Percentiles rank a stretch among this genome's conserved stretches.
These are phyloP conservation scores for Corythornis vintsioides DNA, from an alignment of 2,113 vertebrate species.

Conservation along the genomic window DNA sequence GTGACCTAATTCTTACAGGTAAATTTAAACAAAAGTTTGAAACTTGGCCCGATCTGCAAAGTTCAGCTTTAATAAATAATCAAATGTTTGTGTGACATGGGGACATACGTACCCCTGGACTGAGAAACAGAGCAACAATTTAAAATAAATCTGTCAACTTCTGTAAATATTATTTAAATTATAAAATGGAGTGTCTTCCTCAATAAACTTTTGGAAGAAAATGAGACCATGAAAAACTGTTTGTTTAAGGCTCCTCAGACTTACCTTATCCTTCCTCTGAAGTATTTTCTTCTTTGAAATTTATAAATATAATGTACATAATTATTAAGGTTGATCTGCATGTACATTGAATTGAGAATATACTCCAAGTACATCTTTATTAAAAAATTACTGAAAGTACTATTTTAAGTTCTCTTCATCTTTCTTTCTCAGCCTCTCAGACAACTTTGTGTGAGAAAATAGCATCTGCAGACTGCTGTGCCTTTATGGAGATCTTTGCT, in stretches of 20 bases:
- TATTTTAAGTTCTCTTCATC: neutral
- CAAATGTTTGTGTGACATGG: neutral
- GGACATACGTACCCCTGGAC: neutral
- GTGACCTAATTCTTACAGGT: slow-evolving; percentile 37
- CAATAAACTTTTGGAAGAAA: neutral
- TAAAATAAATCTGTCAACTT: neutral
- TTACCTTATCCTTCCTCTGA: slow-evolving; percentile 15
- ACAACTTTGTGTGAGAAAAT: slow-evolving; percentile 40
- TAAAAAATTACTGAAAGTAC: slow-evolving; percentile 14
- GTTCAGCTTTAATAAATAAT: neutral
- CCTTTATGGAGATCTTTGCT: slow-evolving; percentile 33
- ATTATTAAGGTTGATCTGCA: slow-evolving; percentile 56
- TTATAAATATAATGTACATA: neutral
- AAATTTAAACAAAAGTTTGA: slow-evolving; percentile 36
- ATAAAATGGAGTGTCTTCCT: neutral
- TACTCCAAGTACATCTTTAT: slow-evolving; percentile 26
- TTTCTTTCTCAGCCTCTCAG: slow-evolving; percentile 6
- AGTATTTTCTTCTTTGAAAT: slow-evolving; percentile 55
- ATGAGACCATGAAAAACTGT: neutral
- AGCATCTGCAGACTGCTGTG: neutral
- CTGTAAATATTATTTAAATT: neutral
- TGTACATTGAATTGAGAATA: neutral
- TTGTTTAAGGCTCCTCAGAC: slow-evolving; percentile 33
- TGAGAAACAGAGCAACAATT: neutral
- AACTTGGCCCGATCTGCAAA: neutral